Base-by-base conservation (phyloP, 2,888 invertebrate species). In the Argyresthia goedartella region DNA sequence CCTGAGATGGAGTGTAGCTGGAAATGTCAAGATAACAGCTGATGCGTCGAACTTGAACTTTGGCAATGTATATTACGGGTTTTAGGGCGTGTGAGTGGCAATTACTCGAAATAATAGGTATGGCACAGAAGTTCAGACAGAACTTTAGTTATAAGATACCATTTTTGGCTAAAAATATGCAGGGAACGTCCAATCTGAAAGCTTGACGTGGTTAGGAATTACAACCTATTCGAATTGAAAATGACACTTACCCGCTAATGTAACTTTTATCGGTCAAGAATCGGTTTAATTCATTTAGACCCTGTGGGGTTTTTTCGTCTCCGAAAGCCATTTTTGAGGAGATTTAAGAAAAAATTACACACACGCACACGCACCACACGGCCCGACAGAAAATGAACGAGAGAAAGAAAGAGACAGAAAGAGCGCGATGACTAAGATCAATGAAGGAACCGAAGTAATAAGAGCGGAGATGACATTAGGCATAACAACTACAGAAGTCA, bases 261-360 rank as follows among this genome's bases (percentile, higher is more conserved):
- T 97, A 98, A 86, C 97, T 97, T 70, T 91, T 92, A 65, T 95
- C 93, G 60, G 92, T 92, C 63, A 98, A 89, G 81, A 90, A 94
- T 61, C 88, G 88, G 80, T 98, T 93, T 58, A 98, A 88, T 69
- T 93, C 91, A 75, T 92, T 91, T 39, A 96, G 88, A 58, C 96
- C 96, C 71, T 93, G 91, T 63, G 93, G 91, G 64, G 93, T 91
- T 89, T 93, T 95, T 59, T 97, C 90, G 87, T 97, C 94, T 71
- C 93, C 94, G 71, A 96, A 91, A 81, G 93, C 91, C 96, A 97
- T 97, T 88, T 76, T 76, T 64, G 54, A 56, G 57, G 58, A 63
- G 62, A 58, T 53, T 53, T 52, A 54, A 10, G 13, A 33, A 35
- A 42, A 34, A 46, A 16, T 42, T 39, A 9, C 52, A 53, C 56